phyloP scores from a whole-genome alignment of 2,797 vertebrate species.

The Nyctibius grandis region DNA sequence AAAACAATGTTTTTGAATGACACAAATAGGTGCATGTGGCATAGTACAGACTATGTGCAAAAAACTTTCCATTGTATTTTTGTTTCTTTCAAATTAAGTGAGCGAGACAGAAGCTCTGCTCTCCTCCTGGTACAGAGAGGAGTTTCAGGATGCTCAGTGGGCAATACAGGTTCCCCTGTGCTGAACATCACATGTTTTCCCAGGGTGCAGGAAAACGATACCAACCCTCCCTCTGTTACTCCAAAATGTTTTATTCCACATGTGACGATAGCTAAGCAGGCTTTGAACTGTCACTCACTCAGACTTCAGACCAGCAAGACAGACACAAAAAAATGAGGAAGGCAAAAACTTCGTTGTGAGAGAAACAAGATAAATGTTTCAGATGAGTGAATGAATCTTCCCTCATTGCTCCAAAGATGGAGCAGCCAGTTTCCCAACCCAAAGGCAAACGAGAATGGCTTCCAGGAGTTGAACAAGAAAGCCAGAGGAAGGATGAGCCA shows the following conservation, averaged over 20 bases:
- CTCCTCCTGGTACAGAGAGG: background rate
- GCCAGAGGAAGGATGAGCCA: slow-evolving; percentile 14
- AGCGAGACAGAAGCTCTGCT: background rate
- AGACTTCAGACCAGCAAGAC: background rate
- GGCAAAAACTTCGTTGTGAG: background rate
- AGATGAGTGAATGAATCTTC: background rate
- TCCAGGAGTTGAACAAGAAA: slow-evolving; percentile 8
- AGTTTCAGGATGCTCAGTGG: background rate
- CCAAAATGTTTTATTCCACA: background rate
- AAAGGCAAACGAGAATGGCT: background rate
- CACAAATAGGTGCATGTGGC: background rate
- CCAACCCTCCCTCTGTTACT: background rate
- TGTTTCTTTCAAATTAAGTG: background rate
- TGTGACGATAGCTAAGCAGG: background rate
- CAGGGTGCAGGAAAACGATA: background rate
- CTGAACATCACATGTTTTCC: background rate
- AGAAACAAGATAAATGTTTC: background rate
- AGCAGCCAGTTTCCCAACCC: background rate
- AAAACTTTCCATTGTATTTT: background rate
- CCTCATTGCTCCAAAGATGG: background rate
- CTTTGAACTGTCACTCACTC: background rate
- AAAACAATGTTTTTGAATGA: background rate
- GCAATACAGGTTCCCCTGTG: background rate
- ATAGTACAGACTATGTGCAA: accelerated
- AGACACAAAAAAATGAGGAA: background rate